Conservation (phyloP, 2,113 vertebrate species). For the Tyto alba region DNA sequence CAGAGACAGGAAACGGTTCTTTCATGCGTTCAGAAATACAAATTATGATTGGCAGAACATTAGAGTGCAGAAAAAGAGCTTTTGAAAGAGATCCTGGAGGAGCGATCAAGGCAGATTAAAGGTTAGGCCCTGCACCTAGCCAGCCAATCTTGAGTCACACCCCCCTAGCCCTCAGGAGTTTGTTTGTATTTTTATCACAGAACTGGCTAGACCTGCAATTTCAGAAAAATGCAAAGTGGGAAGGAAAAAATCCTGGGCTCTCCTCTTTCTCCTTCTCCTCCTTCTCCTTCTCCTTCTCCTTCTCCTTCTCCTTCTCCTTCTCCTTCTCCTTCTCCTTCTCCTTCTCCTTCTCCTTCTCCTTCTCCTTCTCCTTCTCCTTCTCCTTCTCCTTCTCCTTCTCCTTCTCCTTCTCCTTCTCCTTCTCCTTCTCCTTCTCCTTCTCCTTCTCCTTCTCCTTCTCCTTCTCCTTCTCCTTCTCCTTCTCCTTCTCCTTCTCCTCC, state of each 20-base stretch:
- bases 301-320: background rate
- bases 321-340: too few species aligned
- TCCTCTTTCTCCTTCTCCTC: background rate
- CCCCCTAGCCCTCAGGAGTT: background rate
- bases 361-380: background rate
- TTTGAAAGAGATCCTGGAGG: background rate
- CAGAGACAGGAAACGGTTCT: background rate
- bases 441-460: background rate
- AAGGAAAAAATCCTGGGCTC: background rate
- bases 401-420: background rate
- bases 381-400: too few species aligned
- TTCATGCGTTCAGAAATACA: background rate
- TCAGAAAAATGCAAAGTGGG: background rate
- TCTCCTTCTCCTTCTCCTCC: background rate
- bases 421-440: background rate
- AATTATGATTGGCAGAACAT: slow-evolving; percentile 37
- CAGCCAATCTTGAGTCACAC: background rate
- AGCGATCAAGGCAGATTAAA: background rate
- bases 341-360: too few species aligned
- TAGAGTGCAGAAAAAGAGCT: background rate
- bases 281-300: background rate
- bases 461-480: too few species aligned
- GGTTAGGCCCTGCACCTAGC: background rate
- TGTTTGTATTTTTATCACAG: background rate
- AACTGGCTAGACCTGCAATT: background rate